These are phyloP conservation scores for Orchesella flavescens DNA, from an alignment of 2,888 invertebrate genomes.

Conservation along the genomic window DNA sequence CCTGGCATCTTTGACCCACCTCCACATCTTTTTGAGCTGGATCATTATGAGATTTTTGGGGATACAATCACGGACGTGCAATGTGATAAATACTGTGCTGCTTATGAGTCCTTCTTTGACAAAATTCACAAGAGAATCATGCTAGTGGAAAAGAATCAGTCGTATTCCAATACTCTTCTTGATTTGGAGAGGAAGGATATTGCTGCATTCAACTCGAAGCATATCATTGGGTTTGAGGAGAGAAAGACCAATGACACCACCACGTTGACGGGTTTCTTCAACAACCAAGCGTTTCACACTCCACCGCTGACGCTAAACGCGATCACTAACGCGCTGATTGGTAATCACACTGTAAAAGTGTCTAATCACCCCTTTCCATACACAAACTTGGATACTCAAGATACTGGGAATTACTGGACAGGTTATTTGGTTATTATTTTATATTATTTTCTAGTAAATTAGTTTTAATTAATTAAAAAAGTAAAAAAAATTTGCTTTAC, in stretches of 20 bases:
- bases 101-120: background rate
- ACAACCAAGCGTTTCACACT: slow-evolving; percentile 86
- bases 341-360: slow-evolving; percentile 75
- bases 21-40: slow-evolving; percentile 77
- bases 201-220: slow-evolving; percentile 66
- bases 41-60: slow-evolving; percentile 72
- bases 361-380: slow-evolving; percentile 83
- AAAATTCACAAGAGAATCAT: slow-evolving; percentile 12
- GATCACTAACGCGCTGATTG: slow-evolving; percentile 80
- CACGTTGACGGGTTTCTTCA: slow-evolving; percentile 78
- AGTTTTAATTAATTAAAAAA: too few species aligned
- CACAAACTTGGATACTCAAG: slow-evolving; percentile 74
- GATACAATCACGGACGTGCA: slow-evolving; percentile 64
- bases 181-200: slow-evolving; percentile 43
- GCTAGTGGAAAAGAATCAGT: background rate
- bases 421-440: too few species aligned
- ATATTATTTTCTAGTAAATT: too few species aligned
- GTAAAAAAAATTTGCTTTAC: too few species aligned
- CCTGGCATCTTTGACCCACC: slow-evolving; percentile 76
- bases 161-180: slow-evolving; percentile 13
- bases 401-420: slow-evolving; percentile 68
- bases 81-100: slow-evolving; percentile 43
- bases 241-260: slow-evolving; percentile 18
- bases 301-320: slow-evolving; percentile 81
- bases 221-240: slow-evolving; percentile 66